Conservation (phyloP, 64 coral and sea anemone species). For the Pocillopora verrucosa region DNA sequence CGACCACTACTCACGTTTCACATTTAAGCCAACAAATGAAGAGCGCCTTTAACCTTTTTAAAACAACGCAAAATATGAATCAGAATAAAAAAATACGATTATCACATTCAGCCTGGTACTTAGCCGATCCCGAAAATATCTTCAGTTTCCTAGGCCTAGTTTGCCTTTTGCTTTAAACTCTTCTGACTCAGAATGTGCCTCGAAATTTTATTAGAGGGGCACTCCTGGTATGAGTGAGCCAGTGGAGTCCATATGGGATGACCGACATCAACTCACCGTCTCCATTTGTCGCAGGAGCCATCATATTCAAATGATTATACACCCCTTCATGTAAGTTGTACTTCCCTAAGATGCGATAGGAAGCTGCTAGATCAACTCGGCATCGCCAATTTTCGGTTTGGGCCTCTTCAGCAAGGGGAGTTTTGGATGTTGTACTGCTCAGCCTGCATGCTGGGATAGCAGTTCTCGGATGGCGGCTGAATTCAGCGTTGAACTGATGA, state of each 20-base stretch:
- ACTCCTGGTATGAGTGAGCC: constrained; percentile 13
- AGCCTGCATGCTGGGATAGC: background rate
- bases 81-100: background rate
- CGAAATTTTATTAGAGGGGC: too few relatives aligned
- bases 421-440: background rate
- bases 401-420: background rate
- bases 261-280: constrained; percentile 68
- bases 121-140: too few relatives aligned
- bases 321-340: constrained; percentile 75
- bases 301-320: constrained; percentile 83
- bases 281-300: constrained; percentile 71
- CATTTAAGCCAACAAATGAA: constrained; percentile 66
- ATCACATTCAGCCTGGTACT: background rate
- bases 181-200: too few relatives aligned
- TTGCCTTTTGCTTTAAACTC: too few relatives aligned
- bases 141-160: too few relatives aligned
- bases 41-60: constrained; percentile 62
- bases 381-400: constrained; percentile 53
- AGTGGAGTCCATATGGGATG: constrained; percentile 74
- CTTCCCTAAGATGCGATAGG: constrained; percentile 70
- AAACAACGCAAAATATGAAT: background rate
- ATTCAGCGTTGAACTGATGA: background rate
- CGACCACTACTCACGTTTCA: constrained; percentile 39
- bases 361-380: constrained; percentile 72
- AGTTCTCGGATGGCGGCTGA: background rate